Evolutionary conservation across 2,888 invertebrate genomes (phyloP).

Genomic region (Byasa hedistus): DNA sequence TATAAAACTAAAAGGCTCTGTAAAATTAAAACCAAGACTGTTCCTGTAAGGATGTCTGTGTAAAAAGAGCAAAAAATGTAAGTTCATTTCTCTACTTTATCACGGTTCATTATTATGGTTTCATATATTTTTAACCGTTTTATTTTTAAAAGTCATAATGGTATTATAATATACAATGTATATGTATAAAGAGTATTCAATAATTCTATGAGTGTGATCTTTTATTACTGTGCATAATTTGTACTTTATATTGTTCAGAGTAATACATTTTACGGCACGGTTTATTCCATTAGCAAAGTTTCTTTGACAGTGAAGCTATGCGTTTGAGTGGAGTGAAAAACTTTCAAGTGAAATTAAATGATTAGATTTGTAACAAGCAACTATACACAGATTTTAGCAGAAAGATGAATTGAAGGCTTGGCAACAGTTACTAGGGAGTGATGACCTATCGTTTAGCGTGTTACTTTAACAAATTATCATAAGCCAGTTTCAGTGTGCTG

Average conservation of each 20-base stretch:
- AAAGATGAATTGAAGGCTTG: constrained; percentile 17
- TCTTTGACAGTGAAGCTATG: constrained; percentile 11
- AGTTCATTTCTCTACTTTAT: background rate
- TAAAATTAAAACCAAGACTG: constrained; percentile 5
- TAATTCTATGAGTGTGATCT: background rate
- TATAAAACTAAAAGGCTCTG: constrained; percentile 10
- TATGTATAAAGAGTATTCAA: background rate
- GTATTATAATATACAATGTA: too few relatives aligned
- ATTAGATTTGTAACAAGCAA: background rate
- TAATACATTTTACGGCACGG: constrained; percentile 19
- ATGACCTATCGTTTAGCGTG: constrained; percentile 20
- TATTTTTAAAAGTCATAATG: too few relatives aligned
- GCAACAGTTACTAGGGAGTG: constrained; percentile 8
- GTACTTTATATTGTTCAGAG: constrained; percentile 17
- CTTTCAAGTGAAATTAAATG: background rate
- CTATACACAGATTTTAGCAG: constrained; percentile 1
- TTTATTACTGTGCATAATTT: constrained; percentile 11
- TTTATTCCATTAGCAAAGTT: constrained; percentile 17
- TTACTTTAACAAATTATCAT: constrained; percentile 28
- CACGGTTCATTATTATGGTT: too few relatives aligned
- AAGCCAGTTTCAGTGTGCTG: constrained; percentile 16
- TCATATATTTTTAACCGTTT: background rate
- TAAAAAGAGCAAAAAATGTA: background rate
- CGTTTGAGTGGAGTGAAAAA: constrained; percentile 7
- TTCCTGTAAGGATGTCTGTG: background rate